Percentiles rank a stretch among this genome's conserved stretches.
Conservation (phyloP, 2,888 invertebrate genomes). For the Amorpha juglandis region DNA sequence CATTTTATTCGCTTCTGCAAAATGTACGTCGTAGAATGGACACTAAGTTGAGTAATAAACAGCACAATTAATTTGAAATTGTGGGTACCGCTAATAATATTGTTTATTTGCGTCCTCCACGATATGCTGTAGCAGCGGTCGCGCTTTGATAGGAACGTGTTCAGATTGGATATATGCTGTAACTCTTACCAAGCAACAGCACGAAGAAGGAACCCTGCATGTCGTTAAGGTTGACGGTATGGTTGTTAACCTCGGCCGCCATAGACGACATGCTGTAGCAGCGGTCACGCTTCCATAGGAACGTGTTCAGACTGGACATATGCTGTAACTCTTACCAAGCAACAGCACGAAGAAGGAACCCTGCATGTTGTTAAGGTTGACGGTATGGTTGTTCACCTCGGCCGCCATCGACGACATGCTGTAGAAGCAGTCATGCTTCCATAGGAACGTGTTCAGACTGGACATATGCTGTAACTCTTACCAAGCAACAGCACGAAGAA, state of each 20-base stretch:
- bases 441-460: no score
- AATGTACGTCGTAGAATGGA: no score
- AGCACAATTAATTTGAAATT: no score
- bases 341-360: conserved; percentile 94
- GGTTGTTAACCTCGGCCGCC: conserved; percentile 91
- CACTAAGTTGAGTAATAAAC: no score
- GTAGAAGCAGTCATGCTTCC: conserved; percentile 91
- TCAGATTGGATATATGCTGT: no score
- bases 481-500: conserved; percentile 92
- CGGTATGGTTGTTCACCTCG: conserved; percentile 93
- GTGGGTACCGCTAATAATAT: no score
- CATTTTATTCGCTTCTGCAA: no score
- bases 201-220: conserved; percentile 98
- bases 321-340: no score
- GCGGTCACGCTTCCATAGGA: conserved; percentile 90
- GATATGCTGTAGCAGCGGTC: conserved; percentile 91
- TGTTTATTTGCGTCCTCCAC: conserved; percentile 84
- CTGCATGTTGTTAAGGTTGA: conserved; percentile 97
- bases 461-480: no score
- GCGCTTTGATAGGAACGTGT: conserved; percentile 86
- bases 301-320: no score
- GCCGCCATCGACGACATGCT: conserved; percentile 86
- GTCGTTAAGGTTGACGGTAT: conserved; percentile 95
- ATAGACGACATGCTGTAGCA: conserved; percentile 88
- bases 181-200: conserved; percentile 91